phyloP scores from a whole-genome alignment of 2,113 vertebrate species.

The Anser brachyrhynchus region DNA sequence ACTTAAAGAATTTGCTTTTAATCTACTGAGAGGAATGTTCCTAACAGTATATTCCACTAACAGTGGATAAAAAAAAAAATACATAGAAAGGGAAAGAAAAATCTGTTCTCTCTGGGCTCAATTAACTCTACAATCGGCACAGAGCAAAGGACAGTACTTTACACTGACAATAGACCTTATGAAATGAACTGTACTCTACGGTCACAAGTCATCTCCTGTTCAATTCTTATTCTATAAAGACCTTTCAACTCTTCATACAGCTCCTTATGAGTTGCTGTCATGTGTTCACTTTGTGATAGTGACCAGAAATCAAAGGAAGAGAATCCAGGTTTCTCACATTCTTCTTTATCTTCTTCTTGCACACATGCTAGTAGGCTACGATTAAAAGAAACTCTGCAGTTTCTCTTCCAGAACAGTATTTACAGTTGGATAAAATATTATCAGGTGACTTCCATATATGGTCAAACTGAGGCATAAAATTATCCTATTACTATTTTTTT shows the following conservation, averaged over 20 bases:
- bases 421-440: not conserved
- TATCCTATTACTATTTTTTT: not conserved
- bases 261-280: not conserved
- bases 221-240: not conserved
- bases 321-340: not conserved
- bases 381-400: not conserved
- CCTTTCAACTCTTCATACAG: not conserved
- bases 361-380: not conserved
- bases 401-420: not conserved
- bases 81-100: not conserved
- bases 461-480: not conserved
- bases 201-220: not conserved
- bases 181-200: not conserved
- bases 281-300: not conserved
- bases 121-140: not conserved
- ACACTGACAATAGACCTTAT: not conserved
- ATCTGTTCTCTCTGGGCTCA: not conserved
- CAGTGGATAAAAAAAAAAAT: not conserved
- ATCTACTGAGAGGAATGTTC: not conserved
- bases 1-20: not conserved
- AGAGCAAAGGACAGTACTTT: not conserved
- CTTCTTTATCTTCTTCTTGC: not conserved
- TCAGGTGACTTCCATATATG: not conserved
- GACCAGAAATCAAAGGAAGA: slow-evolving; percentile 15
- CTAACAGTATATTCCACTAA: not conserved